Percentiles rank a stretch among this genome's conserved stretches.
phyloP scores from a whole-genome alignment of 2,113 vertebrate genomes.

The Excalfactoria chinensis region DNA sequence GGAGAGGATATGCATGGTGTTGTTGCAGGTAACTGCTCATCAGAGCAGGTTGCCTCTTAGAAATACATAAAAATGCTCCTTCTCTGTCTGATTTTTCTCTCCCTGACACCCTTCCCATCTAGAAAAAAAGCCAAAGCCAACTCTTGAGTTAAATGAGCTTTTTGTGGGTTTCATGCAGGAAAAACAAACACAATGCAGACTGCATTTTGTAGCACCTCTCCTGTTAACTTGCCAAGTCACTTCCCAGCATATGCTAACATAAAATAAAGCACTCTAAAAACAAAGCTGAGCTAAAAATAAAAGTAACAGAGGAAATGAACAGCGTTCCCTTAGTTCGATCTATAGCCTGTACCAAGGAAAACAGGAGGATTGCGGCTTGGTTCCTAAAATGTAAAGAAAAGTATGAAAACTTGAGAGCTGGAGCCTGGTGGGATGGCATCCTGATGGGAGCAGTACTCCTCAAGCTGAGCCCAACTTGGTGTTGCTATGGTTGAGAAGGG shows the following conservation, averaged over 20 bases:
- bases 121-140: background rate
- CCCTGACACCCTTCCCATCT: background rate
- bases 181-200: constrained; percentile 9
- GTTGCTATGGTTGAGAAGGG: background rate
- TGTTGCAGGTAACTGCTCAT: background rate
- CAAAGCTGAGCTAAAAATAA: constrained; percentile 48
- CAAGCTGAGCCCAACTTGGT: background rate
- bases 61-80: background rate
- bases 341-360: constrained; percentile 10
- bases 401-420: background rate
- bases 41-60: background rate
- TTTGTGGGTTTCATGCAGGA: constrained; percentile 5
- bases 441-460: background rate
- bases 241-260: constrained; percentile 46
- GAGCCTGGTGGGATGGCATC: background rate
- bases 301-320: background rate
- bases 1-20: background rate
- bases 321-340: background rate
- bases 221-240: constrained; percentile 12
- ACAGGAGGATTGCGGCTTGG: background rate
- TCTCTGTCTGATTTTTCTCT: background rate
- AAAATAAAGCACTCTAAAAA: constrained; percentile 46
- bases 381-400: background rate
- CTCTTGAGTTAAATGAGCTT: constrained; percentile 9
- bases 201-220: constrained; percentile 50